phyloP scores from a whole-genome alignment of 1,140 invertebrate genomes.

The Drosophila yakuba region DNA sequence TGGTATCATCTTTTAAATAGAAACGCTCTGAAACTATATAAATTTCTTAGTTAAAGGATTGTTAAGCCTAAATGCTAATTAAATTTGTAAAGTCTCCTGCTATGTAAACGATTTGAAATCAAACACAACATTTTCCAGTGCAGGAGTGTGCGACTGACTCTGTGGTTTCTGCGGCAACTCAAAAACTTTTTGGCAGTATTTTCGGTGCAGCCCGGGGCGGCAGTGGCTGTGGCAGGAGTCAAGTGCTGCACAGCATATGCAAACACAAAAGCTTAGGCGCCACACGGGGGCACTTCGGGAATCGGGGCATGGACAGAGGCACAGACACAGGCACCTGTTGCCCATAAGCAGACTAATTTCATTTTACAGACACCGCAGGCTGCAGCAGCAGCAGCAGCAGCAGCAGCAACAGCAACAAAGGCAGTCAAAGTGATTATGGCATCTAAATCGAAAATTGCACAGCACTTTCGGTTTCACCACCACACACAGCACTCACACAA shows the following conservation, averaged over 20 bases:
- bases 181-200: constrained; percentile 59
- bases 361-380: constrained; percentile 61
- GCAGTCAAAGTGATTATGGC: constrained; percentile 47
- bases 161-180: constrained; percentile 24
- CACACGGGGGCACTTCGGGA: constrained; percentile 24
- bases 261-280: constrained; percentile 41
- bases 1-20: no score
- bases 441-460: constrained; percentile 74
- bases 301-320: background rate
- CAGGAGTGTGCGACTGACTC: constrained; percentile 11
- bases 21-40: no score
- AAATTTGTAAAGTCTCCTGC: no score
- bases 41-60: no score
- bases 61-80: no score
- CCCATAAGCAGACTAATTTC: constrained; percentile 56
- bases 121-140: constrained; percentile 5
- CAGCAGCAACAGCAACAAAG: constrained; percentile 11
- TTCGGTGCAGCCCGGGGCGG: constrained; percentile 12
- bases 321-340: constrained; percentile 53
- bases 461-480: constrained; percentile 68
- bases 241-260: constrained; percentile 31
- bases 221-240: constrained; percentile 9
- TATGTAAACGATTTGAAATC: no score
- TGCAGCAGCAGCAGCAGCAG: constrained; percentile 7
- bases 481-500: constrained; percentile 20